Evolutionary conservation across 2,888 invertebrate genomes (phyloP), one percentile per base, ranked within the genome.

Genomic region (Doris montereyensis): DNA sequence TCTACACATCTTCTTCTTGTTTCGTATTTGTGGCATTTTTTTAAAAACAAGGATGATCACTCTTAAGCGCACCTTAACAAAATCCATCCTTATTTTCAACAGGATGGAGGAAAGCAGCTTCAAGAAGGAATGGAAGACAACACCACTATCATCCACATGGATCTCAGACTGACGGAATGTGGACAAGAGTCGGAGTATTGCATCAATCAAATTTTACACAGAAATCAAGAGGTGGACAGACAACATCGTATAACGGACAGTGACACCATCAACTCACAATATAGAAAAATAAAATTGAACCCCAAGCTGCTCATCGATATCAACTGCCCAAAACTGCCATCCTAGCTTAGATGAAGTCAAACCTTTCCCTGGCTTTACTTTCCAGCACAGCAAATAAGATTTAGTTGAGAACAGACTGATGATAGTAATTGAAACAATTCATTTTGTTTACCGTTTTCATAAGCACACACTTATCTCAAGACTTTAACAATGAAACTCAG

Each of bases 101-200:
- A 91, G 90, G 91, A 91, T 84, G 91, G 91, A 41, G 91, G 91
- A 3, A 91, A 91, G 82, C 89, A 89, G 81, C 82, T 91, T n/a
- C 90, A 90, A 81, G 91, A 91, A 80, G 89, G 90, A 0, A 90
- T 91, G 90, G 90, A 90, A 76, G 88, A 90, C 77, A 91, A 91
- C 83, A 85, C 85, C 0, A 88, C 88, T 21, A 87, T 91, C 41
- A 88, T 88, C 3, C 81, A 86, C 70, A 88, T 91, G 86, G 91
- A 91, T 83, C 87, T 91, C 34, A 84, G 91, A 34, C 87, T 91
- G 74, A 91, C 91, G 1, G 91, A 92, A 58, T 90, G 90, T 76
- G 91, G 91, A 1, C 90, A 91, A 80, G 91, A 91, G 82, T 87
- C 90, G 0, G 91, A 91, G 81, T 91, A 90, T 84, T 88, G 88